A percentile compares a stretch with the other conserved stretches of the same genome.
These are phyloP conservation scores for Lepus oiostolus DNA, from an alignment of 2,797 vertebrate genomes.

Conservation along the genomic window DNA sequence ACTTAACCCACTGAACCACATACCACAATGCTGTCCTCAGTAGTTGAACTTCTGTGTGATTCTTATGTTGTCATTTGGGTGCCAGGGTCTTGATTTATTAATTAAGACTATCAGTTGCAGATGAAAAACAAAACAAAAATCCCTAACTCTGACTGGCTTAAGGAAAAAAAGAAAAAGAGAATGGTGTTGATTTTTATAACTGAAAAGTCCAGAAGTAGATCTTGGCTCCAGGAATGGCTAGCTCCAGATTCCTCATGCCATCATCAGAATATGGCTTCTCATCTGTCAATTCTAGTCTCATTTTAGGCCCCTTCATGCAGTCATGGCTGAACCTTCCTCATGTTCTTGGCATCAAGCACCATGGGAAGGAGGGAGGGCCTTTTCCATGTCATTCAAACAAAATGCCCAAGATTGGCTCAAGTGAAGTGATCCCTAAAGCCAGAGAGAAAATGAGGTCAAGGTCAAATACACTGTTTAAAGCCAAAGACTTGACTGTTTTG, in stretches of 20 bases:
- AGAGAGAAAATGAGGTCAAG: background rate
- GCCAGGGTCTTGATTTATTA: background rate
- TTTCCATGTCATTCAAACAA: background rate
- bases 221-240: background rate
- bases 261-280: background rate
- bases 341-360: background rate
- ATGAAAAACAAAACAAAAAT: background rate
- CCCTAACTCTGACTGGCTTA: background rate
- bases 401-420: background rate
- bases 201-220: slow-evolving; percentile 2
- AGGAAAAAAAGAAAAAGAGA: background rate
- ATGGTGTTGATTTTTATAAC: background rate
- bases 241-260: background rate
- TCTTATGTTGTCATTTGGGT: background rate
- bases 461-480: background rate
- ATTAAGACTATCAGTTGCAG: background rate
- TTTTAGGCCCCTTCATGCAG: background rate
- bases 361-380: background rate
- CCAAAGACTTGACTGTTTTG: background rate
- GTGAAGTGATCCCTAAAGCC: background rate
- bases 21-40: too few species aligned
- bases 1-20: too few species aligned
- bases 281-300: background rate
- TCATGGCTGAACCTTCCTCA: too few species aligned
- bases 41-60: background rate